Evolutionary conservation across 2,113 vertebrate genomes (phyloP), one percentile per base, ranked within the genome.

Genomic region (Diadophis punctatus): DNA sequence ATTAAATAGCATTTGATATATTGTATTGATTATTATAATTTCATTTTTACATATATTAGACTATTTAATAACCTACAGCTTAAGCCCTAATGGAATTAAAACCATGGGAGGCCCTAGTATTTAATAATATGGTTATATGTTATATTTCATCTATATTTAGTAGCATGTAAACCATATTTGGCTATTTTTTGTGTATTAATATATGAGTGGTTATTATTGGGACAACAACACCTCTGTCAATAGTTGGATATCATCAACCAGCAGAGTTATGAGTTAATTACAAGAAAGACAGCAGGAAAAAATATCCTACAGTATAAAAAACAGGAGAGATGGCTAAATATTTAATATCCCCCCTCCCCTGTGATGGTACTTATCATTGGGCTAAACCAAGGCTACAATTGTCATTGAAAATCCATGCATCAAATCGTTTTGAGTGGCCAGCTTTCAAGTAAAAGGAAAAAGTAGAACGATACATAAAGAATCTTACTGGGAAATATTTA

Each of bases 401-500:
- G 46, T 25, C 18, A 86, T 27, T 39, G 84, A 87, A 48, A 91
- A 39, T 25, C 6, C n/a, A 87, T 34, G 16, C 25, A 68, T 87
- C n/a, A 68, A 91, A 25, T 58, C 30, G 9, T 85, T 53, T 22
- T 58, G 58, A 56, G 20, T 27, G 9, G 1, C 34, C 49, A 86
- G 18, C 30, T 89, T 20, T 23, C 46, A 10, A 52, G 22, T 92
- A 63, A 55, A 34, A 23, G 23, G 48, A n/a, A n/a, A 92, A 92
- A 89, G 53, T 46, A 8, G 2, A 91, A 43, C 6, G 91, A 6
- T 49, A 3, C 9, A 56, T 0, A 1, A 51, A 90, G 51, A 89
- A 85, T 93, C 58, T 80, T 90, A 90, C 52, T 93, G 60, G 88
- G 90, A 94, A 90, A 88, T 89, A 91, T 86, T 91, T 56, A 58